Base-by-base conservation (phyloP, 2,113 vertebrate species). In the Xenopus borealis region DNA sequence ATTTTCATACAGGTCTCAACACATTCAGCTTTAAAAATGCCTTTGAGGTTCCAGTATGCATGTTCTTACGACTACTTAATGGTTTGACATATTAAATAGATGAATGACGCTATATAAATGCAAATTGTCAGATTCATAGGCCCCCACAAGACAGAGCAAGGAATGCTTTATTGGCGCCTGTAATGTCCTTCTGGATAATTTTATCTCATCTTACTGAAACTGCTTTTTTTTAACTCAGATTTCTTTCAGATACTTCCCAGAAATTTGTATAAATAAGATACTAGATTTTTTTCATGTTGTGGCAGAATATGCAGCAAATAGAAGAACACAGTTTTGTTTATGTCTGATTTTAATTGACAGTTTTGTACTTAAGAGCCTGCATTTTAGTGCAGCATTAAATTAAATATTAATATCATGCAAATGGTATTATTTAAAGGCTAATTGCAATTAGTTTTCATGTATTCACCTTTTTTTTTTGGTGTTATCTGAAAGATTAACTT, bases 21-120 rank as follows among this genome's bases (percentile, higher is more conserved):
- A 46, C 69, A 44, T 75, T 52, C 23, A 55, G 68, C 23, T 57
- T 14, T 69, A 57, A 63, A 69, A 13, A 69, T 69, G 47, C 73
- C 58, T 75, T 69, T 14, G 59, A 69, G 73, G 66, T 62, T 11
- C 66, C 58, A 17, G 27, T 12, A 10, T 76, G 16, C 27, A 76
- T 44, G 19, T 76, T 68, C 58, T 69, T 76, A 76, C 45, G 73
- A 69, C 73, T 64, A 53, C 69, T 76, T 76, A 76, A 76, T 55
- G 73, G 73, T 69, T 76, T 69, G 62, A 69, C 73, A 76, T 69
- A 76, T 76, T 69, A 76, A 69, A 69, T 76, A 76, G 73, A 76
- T 76, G 58, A 76, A 76, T 76, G 73, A 68, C 63, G 66, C 66
- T 69, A 76, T 76, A 76, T 76, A 76, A 76, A 76, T 76, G 73